A percentile compares a stretch with the other conserved stretches of the same genome.
Evolutionary conservation across 2,113 vertebrate genomes (phyloP).

Genomic region (Pangasianodon gigas): DNA sequence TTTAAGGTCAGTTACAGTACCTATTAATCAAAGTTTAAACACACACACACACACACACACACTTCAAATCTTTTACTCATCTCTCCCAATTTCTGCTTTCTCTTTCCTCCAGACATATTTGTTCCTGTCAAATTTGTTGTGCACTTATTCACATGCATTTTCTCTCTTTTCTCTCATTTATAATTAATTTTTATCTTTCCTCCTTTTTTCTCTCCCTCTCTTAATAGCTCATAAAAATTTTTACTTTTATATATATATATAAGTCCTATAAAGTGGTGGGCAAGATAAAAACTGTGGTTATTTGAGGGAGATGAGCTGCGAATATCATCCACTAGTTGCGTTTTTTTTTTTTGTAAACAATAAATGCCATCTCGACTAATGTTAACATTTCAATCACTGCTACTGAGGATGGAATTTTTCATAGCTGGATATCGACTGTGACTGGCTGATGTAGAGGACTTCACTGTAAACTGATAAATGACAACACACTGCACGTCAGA

Average conservation of each 20-base stretch:
- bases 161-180: no score
- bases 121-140: no score
- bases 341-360: neutral
- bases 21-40: no score
- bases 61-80: no score
- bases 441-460: neutral
- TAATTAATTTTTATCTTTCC: no score
- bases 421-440: neutral
- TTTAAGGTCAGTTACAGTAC: no score
- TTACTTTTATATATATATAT: no score
- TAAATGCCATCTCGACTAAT: neutral
- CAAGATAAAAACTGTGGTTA: neutral
- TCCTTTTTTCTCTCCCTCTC: no score
- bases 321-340: neutral
- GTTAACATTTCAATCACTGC: neutral
- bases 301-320: neutral
- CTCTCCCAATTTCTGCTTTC: no score
- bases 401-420: neutral
- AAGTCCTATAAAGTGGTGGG: neutral
- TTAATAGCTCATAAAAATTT: neutral
- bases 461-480: neutral
- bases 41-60: no score
- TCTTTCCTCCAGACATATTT: no score
- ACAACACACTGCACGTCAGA: neutral
- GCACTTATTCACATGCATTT: no score